phyloP scores from a whole-genome alignment of 2,888 invertebrate species.

The Halictus quadricinctus region DNA sequence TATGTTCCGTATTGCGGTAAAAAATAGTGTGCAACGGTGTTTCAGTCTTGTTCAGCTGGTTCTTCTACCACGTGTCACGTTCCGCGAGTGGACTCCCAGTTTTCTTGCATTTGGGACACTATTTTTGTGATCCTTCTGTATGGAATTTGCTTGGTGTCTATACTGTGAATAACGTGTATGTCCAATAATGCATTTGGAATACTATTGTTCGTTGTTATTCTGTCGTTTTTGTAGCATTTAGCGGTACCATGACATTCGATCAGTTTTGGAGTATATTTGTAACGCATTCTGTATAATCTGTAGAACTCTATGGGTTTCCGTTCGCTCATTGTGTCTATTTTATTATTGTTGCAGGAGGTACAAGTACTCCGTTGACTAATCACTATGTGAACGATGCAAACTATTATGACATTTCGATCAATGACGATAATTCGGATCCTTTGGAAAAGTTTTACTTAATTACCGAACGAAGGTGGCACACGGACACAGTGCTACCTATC shows the following conservation, averaged over 20 bases:
- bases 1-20: constrained; percentile 3
- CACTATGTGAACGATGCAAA: constrained; percentile 71
- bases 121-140: background rate
- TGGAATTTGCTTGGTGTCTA: background rate
- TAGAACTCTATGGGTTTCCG: background rate
- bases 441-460: constrained; percentile 76
- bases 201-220: background rate
- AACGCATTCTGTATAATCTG: background rate
- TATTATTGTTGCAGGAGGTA: constrained; percentile 69
- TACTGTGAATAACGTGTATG: background rate
- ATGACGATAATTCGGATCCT: constrained; percentile 69
- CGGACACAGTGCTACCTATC: constrained; percentile 75
- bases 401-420: constrained; percentile 68
- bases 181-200: background rate
- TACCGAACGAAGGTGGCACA: constrained; percentile 76
- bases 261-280: background rate
- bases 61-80: constrained; percentile 18
- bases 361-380: constrained; percentile 70
- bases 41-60: background rate
- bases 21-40: background rate
- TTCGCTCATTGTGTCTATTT: background rate
- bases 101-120: background rate
- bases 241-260: background rate
- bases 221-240: background rate
- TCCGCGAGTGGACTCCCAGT: background rate